These are phyloP conservation scores for Gambusia holbrooki DNA, from an alignment of 2,113 vertebrate genomes.

Conservation along the genomic window DNA sequence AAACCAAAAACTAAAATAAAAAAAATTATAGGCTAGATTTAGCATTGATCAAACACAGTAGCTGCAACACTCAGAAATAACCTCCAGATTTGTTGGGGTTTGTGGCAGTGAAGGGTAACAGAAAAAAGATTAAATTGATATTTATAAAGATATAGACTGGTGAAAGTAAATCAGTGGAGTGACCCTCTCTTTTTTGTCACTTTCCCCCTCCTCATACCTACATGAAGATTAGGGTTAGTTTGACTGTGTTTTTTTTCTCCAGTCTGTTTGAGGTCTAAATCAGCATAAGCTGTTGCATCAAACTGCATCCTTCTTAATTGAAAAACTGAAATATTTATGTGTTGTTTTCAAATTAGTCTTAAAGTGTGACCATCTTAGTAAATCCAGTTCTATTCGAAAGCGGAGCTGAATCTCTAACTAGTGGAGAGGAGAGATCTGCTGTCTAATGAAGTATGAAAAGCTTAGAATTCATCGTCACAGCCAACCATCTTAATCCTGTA, in stretches of 20 bases:
- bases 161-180: too few relatives aligned
- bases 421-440: constrained; percentile 32
- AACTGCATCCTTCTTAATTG: constrained; percentile 26
- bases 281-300: constrained; percentile 1
- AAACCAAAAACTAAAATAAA: too few relatives aligned
- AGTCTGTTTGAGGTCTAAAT: constrained; percentile 12
- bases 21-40: too few relatives aligned
- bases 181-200: not conserved
- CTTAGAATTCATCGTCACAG: constrained; percentile 52
- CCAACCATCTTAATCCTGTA: constrained; percentile 53
- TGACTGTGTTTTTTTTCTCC: not conserved
- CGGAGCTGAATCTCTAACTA: constrained; percentile 33
- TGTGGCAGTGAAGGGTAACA: too few relatives aligned
- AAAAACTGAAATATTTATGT: constrained; percentile 15
- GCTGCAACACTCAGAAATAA: too few relatives aligned
- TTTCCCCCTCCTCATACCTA: not conserved
- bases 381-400: constrained; percentile 3
- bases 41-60: too few relatives aligned
- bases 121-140: too few relatives aligned
- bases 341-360: constrained; percentile 17
- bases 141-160: too few relatives aligned
- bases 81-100: too few relatives aligned
- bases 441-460: constrained; percentile 63
- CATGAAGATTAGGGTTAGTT: not conserved
- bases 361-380: constrained; percentile 11